Base-by-base conservation (phyloP, 2,113 vertebrate species). In the Lontra canadensis region DNA sequence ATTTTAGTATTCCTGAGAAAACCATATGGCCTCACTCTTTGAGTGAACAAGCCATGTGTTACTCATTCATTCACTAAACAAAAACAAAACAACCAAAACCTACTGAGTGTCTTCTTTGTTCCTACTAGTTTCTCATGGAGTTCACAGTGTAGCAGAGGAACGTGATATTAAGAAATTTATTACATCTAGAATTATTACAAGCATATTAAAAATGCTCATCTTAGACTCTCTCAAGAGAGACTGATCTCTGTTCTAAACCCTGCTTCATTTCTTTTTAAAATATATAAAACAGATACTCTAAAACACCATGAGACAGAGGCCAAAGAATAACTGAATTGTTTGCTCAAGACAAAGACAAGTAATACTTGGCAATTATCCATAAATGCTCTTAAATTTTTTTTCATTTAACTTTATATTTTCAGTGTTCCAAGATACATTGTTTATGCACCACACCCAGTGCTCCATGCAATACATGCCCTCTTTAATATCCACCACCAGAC, bases 201-300 rank as follows among this genome's bases (percentile, higher is more conserved):
- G 12, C 14, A 79, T 61, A 67, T 17, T 34, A 79, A 39, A 44
- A 17, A 76, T 8, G 31, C 8, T 88, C 49, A 63, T 52, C 47
- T 65, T 80, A 81, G 57, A 55, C 21, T 20, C 31, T 73, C 81
- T 10, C 21, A 80, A 93, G 65, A 76, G 74, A 88, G 69, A 90
- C 10, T 55, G 11, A 74, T 84, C 18, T 59, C 21, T 93, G 18
- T 83, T 96, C 21, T 55, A 90, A 90, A 34, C 14, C 26, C 71
- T 94, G 34, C 11, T 78, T 55, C 61, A n/a, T 88, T 69, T 91
- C 76, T 76, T 85, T 69, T 73, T 55, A 44, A 93, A 91, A 90
- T 59, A 82, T 94, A 59, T 25, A 92, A 52, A 55, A 80, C 67
- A 90, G 25, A 55, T 76, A 78, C 63, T 88, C 90, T 59, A 91